Evolutionary conservation across 2,888 invertebrate genomes (phyloP).

Genomic region (Oscheius sp.): DNA sequence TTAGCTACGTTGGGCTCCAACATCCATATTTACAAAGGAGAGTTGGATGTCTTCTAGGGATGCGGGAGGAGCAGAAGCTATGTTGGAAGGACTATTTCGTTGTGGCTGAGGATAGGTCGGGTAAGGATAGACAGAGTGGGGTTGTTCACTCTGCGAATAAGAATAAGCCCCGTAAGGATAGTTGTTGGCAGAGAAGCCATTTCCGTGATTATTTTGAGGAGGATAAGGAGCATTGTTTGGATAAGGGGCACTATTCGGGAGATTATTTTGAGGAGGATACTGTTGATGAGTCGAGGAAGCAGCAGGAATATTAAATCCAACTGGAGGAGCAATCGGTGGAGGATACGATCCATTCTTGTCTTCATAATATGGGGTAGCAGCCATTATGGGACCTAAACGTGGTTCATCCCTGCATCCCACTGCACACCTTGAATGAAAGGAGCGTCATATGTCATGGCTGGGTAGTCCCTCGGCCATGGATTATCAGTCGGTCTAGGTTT

Average conservation of each 20-base stretch:
- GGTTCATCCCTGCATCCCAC: too few species aligned
- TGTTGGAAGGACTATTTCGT: neutral
- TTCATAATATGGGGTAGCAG: neutral
- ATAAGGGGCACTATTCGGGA: neutral
- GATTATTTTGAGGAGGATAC: slow-evolving; percentile 12
- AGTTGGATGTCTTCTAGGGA: slow-evolving; percentile 9
- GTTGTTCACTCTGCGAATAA: neutral
- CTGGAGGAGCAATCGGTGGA: neutral
- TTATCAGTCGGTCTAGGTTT: slow-evolving; percentile 33
- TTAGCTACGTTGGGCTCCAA: too few species aligned
- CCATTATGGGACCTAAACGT: neutral
- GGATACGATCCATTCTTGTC: slow-evolving; percentile 3
- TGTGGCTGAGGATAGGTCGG: neutral
- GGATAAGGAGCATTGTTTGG: neutral
- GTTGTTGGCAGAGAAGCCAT: neutral
- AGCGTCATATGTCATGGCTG: neutral
- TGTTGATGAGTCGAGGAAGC: neutral
- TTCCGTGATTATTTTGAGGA: neutral
- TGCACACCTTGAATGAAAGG: neutral
- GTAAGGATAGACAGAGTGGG: neutral
- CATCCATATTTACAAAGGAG: neutral
- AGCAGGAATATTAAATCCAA: neutral
- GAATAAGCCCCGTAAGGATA: neutral
- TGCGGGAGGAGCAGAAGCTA: slow-evolving; percentile 20
- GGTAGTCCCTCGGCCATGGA: slow-evolving; percentile 14